Evolutionary conservation across 1,140 invertebrate genomes (phyloP), one percentile per base, ranked within the genome.

Genomic region (Rhysida immarginata): DNA sequence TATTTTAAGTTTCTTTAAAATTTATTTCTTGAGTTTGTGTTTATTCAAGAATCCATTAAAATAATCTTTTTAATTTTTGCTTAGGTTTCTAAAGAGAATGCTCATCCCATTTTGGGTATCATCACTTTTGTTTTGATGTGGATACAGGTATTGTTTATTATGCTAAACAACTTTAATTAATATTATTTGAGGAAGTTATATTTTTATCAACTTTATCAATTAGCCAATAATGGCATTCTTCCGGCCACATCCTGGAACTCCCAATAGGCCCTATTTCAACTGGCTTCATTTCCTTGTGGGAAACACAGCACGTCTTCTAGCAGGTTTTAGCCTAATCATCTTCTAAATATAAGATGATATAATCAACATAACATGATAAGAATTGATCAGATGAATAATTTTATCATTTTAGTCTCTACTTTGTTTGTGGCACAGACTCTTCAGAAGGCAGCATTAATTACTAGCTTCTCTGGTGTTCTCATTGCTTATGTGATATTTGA

Each of bases 231-330:
- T 87, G 77, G 89, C 89, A 2, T 78, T 82, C 27, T 83, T 94
- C 67, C 79, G 93, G 54, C 90, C 89, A 2, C 80, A 84, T 67
- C 90, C 91, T 0, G 84, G 82, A 50, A 82, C 84, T 44, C 77
- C 81, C 1, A 82, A 80, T 62, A 75, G 92, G 54, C 79, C 84
- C 0, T 73, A 92, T 53, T 96, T 96, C 74, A 98, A 98, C 70
- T 96, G 92, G 92, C 65, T 80, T 16, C 92, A 96, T 71, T 96
- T 91, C 89, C 73, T 87, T 44, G 78, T 89, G 59, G 93, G 93
- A 50, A 96, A 94, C 69, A 71, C 81, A n/a, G 90, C 90, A 1
- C 87, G 93, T 66, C 87, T 94, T 61, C 74, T 93, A 54, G 87
- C 80, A 65, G 86, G 91, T 94, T 77, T n/a, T n/a, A n/a, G n/a